phyloP scores from a whole-genome alignment of 2,113 vertebrate species.

The Gasterosteus aculeatus region DNA sequence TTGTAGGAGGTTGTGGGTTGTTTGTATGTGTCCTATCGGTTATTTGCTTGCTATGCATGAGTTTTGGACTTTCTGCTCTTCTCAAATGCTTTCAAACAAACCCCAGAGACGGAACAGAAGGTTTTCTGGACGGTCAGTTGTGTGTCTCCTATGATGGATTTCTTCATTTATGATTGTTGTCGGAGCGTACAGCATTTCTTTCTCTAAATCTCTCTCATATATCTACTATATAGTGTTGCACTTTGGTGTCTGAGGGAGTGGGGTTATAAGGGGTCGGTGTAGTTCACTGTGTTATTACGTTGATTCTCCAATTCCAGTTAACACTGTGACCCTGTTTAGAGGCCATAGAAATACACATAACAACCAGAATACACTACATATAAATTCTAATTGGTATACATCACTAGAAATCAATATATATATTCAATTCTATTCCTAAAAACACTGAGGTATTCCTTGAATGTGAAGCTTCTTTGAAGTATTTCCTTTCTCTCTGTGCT shows the following conservation, averaged over 20 bases:
- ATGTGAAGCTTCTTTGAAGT: not conserved
- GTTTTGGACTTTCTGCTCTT: not conserved
- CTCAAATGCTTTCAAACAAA: not conserved
- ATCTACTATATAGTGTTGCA: not conserved
- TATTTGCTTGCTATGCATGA: not conserved
- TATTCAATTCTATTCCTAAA: not conserved
- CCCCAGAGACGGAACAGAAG: not conserved
- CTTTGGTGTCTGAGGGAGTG: not conserved
- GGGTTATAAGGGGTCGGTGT: not conserved
- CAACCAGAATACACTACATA: no score
- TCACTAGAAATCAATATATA: not conserved
- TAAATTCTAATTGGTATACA: not conserved
- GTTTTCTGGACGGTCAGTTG: not conserved
- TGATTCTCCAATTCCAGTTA: not conserved
- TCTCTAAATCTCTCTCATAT: not conserved
- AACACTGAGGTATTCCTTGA: not conserved
- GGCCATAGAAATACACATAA: not conserved
- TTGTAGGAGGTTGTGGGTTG: not conserved
- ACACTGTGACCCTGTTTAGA: not conserved
- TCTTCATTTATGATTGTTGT: slow-evolving; percentile 1
- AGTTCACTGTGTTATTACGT: not conserved
- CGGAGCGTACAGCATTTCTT: not conserved
- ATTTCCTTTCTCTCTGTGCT: not conserved
- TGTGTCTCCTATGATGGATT: not conserved
- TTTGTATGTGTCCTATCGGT: not conserved